These are phyloP conservation scores for Nyctereutes procyonoides DNA, from an alignment of 2,113 vertebrate genomes.

Conservation along the genomic window DNA sequence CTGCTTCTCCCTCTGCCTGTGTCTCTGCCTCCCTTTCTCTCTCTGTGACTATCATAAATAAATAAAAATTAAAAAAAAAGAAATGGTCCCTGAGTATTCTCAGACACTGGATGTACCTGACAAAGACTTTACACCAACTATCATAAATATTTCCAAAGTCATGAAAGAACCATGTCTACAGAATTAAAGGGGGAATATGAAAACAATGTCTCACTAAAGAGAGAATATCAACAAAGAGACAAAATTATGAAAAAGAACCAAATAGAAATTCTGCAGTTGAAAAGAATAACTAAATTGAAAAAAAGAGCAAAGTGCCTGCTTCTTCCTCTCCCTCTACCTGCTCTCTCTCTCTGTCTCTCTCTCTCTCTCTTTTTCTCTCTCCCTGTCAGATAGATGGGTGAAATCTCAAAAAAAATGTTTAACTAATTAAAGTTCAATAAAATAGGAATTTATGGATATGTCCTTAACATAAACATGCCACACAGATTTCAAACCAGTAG, in stretches of 20 bases:
- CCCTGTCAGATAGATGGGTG: too few relatives aligned
- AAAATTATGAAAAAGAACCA: background rate
- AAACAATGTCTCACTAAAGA: background rate
- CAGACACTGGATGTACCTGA: background rate
- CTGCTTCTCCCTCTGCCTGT: too few relatives aligned
- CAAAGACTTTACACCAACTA: background rate
- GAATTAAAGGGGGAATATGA: background rate
- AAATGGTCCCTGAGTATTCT: background rate
- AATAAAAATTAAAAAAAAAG: too few relatives aligned
- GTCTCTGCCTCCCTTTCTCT: too few relatives aligned
- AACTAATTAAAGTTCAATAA: background rate
- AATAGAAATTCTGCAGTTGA: background rate
- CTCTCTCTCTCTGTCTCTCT: too few relatives aligned
- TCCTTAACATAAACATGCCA: background rate
- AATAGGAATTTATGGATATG: background rate
- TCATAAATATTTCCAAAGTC: background rate
- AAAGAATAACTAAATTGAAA: background rate
- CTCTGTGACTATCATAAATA: too few relatives aligned
- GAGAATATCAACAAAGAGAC: background rate
- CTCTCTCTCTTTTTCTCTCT: too few relatives aligned
- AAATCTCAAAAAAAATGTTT: too few relatives aligned
- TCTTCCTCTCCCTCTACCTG: too few relatives aligned
- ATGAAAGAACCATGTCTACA: background rate
- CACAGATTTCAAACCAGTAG: background rate
- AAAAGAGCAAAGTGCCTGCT: background rate